phyloP scores from a whole-genome alignment of 2,113 vertebrate genomes.

The Dasyurus viverrinus region DNA sequence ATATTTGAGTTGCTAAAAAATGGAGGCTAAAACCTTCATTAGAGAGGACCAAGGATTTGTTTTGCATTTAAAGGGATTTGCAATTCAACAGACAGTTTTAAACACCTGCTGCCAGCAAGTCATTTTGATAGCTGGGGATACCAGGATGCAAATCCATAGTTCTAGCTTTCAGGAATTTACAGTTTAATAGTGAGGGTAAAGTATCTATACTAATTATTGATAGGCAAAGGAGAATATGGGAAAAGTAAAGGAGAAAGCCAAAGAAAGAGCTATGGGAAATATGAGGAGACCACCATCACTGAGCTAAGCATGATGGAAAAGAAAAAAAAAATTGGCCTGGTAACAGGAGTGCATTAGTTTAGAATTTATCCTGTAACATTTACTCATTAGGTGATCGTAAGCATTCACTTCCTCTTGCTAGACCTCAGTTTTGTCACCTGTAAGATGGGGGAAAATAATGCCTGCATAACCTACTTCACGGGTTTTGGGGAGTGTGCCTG shows the following conservation, averaged over 20 bases:
- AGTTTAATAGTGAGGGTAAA: background rate
- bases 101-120: background rate
- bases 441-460: background rate
- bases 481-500: background rate
- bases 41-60: background rate
- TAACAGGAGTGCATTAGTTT: background rate
- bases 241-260: background rate
- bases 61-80: background rate
- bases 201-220: background rate
- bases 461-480: background rate
- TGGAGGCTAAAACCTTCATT: constrained; percentile 12
- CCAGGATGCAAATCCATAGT: background rate
- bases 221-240: background rate
- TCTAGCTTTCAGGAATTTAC: background rate
- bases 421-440: background rate
- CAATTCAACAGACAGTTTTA: background rate
- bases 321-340: background rate
- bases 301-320: background rate
- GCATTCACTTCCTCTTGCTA: background rate
- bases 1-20: background rate
- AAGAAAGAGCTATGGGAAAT: background rate
- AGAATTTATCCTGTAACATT: background rate
- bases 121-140: background rate
- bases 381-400: background rate
- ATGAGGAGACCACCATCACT: background rate